Evolutionary conservation across 2,113 vertebrate species (phyloP).

Genomic region (Strix uralensis): DNA sequence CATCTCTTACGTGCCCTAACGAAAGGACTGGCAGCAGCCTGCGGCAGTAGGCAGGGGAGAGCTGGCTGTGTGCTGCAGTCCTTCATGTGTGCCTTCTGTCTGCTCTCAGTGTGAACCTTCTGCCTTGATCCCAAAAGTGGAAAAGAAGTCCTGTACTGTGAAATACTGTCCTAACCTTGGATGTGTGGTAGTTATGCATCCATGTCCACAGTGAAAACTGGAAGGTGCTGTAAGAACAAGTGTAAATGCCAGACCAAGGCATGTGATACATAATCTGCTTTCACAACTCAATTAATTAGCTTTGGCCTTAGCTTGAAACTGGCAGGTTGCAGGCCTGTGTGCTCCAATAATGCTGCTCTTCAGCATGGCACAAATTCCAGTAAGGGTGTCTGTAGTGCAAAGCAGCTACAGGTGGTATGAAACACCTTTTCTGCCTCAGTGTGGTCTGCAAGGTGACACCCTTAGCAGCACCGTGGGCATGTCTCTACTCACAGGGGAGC

Average conservation of each 20-base stretch:
- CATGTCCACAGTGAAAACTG: not conserved
- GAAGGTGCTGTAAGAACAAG: not conserved
- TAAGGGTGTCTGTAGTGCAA: not conserved
- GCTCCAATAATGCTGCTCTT: not conserved
- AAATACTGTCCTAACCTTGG: not conserved
- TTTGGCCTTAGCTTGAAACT: not conserved
- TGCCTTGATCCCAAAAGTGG: not conserved
- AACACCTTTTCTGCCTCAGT: rapidly evolving
- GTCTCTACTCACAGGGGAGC: rapidly evolving
- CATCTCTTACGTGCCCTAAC: rapidly evolving
- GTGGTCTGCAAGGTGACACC: rapidly evolving
- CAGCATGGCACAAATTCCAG: too few species aligned
- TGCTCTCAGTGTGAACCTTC: not conserved
- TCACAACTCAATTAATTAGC: not conserved
- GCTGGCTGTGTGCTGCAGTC: not conserved
- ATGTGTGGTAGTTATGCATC: rapidly evolving
- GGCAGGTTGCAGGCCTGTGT: not conserved
- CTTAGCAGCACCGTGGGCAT: not conserved
- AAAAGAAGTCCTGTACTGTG: not conserved
- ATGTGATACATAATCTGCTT: not conserved
- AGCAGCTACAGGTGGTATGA: rapidly evolving
- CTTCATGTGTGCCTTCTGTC: not conserved
- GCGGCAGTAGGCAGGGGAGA: not conserved
- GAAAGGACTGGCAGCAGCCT: not conserved
- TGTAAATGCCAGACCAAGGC: rapidly evolving